Base-by-base conservation (phyloP, 1,140 invertebrate species). In the Euura lappo region DNA sequence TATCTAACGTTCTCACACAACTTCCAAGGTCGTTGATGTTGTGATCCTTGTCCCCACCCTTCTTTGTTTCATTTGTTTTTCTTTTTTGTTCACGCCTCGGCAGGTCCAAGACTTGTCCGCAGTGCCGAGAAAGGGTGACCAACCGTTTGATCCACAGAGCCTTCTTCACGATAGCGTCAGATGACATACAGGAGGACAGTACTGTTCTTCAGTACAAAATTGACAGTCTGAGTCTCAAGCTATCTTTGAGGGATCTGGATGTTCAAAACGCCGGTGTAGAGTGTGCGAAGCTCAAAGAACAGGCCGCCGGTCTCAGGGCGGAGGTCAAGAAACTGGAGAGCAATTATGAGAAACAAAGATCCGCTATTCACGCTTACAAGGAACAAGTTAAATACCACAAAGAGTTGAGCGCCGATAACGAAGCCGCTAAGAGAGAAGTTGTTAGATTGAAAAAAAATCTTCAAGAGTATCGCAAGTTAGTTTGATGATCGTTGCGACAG, bases 31-130 rank as follows among this genome's bases (percentile, higher is more conserved):
- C 51, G 28, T 73, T 64, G 5, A 6, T 64, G 64, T 66, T 72
- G 28, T 46, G 11, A 67, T 46, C 44, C 65, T 74, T 71, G 68
- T 28, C 6, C 42, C 6, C 68, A 45, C 8, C 43, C 65, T 60
- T 28, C 28, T 28, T 28, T 8, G 3, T 64, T 8, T 47, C 64
- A 60, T 71, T n/a, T n/a, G n/a, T n/a, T n/a, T n/a, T n/a, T n/a
- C n/a, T 71, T 71, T 45, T 51, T n/a, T 65, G 65, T 64, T 70
- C 78, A 71, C 65, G 67, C 74, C 44, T 75, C 80, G 81, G 79
- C 79, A 88, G 88, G 84, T 90, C 88, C 76, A 89, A 91, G 80
- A 90, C 90, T 45, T 94, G 93, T 79, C 93, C 93, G 2, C 92
- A 94, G 86, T 94, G 93, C 79, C 88, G 93, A 3, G 86, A 90